Percentiles rank a stretch among this genome's conserved stretches.
These are phyloP conservation scores for Spodoptera littoralis DNA, from an alignment of 2,888 invertebrate genomes.

Conservation along the genomic window DNA sequence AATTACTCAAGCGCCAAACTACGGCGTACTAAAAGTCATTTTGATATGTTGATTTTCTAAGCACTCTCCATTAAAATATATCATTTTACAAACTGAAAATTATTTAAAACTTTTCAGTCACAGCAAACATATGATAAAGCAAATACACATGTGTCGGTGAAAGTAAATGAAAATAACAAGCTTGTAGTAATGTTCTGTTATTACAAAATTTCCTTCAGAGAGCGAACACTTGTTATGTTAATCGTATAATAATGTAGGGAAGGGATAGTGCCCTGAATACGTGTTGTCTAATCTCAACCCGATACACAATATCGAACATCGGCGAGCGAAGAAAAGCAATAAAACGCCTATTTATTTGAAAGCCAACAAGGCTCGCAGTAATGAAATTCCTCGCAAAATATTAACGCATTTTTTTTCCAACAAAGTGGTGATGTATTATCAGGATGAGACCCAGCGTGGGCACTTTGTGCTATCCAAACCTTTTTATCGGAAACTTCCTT, in stretches of 20 bases:
- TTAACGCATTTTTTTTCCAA: constrained; percentile 84
- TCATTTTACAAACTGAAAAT: too few species aligned
- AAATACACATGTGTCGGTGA: not conserved
- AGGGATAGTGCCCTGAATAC: constrained; percentile 54
- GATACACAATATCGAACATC: constrained; percentile 77
- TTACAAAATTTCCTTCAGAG: not conserved
- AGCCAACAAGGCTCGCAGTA: constrained; percentile 83
- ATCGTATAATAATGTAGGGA: constrained; percentile 43
- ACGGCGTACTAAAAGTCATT: too few species aligned
- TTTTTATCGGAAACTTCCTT: constrained; percentile 35
- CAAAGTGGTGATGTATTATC: constrained; percentile 82
- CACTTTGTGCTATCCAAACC: constrained; percentile 36
- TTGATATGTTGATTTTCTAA: too few species aligned
- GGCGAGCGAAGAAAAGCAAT: constrained; percentile 80
- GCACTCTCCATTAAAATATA: too few species aligned
- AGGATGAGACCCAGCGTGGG: constrained; percentile 61
- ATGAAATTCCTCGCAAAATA: constrained; percentile 87
- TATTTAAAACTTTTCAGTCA: too few species aligned
- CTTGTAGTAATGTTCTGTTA: not conserved
- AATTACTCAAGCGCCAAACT: constrained; percentile 2
- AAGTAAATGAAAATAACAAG: constrained; percentile 3
- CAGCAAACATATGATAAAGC: too few species aligned
- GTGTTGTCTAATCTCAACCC: constrained; percentile 72
- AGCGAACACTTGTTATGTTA: constrained; percentile 24
- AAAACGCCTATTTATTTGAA: constrained; percentile 86